Percentiles rank a stretch among this genome's conserved stretches.
These are phyloP conservation scores for Liasis olivaceus DNA, from an alignment of 2,797 vertebrate genomes.

Conservation along the genomic window DNA sequence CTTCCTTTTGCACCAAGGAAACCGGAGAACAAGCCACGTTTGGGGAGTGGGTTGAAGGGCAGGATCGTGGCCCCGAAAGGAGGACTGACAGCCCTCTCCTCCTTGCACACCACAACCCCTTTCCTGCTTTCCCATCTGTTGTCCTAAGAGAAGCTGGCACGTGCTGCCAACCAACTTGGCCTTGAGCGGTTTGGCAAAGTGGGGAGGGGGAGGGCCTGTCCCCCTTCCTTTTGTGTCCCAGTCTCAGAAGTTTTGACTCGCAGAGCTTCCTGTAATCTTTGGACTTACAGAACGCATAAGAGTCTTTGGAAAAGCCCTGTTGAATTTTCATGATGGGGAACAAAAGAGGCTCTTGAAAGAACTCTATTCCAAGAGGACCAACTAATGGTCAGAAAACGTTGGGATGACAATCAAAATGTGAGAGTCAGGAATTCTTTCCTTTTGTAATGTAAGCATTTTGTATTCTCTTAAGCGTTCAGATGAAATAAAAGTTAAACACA, in stretches of 20 bases:
- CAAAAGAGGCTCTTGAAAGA: background rate
- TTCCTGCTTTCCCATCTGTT: background rate
- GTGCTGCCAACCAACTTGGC: background rate
- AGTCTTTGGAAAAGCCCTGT: background rate
- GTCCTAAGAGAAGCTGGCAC: background rate
- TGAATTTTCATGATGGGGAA: background rate
- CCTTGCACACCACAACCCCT: background rate
- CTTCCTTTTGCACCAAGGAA: background rate
- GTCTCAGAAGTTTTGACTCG: background rate
- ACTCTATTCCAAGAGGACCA: background rate
- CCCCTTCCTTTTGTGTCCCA: background rate
- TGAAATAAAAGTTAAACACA: background rate
- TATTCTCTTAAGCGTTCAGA: background rate
- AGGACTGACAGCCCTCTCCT: background rate
- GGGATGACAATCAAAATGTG: background rate
- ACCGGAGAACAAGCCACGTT: background rate
- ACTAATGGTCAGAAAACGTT: background rate
- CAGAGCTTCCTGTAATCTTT: background rate
- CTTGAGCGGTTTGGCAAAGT: background rate
- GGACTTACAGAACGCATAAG: background rate
- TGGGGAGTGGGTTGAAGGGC: background rate
- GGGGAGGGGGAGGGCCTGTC: background rate
- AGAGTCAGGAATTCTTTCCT: background rate
- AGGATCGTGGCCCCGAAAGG: background rate
- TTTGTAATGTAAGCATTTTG: background rate